A percentile compares a stretch with the other conserved stretches of the same genome.
phyloP scores from a whole-genome alignment of 2,888 invertebrate genomes.

The Rotaria socialis region DNA sequence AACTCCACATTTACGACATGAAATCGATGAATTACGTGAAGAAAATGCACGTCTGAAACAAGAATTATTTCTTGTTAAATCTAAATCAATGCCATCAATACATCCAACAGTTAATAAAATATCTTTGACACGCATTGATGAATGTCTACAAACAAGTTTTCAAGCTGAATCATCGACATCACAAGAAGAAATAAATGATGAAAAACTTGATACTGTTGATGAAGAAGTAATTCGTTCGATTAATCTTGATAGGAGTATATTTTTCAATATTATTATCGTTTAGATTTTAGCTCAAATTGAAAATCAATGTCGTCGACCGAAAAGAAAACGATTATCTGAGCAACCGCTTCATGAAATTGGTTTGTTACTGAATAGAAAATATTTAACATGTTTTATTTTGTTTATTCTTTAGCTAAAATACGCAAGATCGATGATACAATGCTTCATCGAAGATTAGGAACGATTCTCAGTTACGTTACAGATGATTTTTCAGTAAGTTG shows the following conservation, averaged over 20 bases:
- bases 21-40: constrained; percentile 32
- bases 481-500: not conserved
- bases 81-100: not conserved
- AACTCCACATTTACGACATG: constrained; percentile 21
- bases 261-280: not conserved
- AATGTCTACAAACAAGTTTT: constrained; percentile 25
- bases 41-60: constrained; percentile 26
- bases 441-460: constrained; percentile 24
- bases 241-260: not conserved
- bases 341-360: constrained; percentile 19
- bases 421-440: constrained; percentile 16
- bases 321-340: constrained; percentile 9
- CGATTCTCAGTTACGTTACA: not conserved
- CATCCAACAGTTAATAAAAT: not conserved
- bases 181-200: not conserved
- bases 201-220: constrained; percentile 20
- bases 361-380: not conserved
- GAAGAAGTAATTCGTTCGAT: not conserved
- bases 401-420: not conserved
- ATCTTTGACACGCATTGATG: constrained; percentile 17
- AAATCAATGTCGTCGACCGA: constrained; percentile 18
- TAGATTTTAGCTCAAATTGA: constrained; percentile 36
- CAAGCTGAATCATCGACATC: not conserved
- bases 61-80: constrained; percentile 21
- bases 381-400: not conserved